Evolutionary conservation across 2,113 vertebrate genomes (phyloP).

Genomic region (Dasypus novemcinctus): DNA sequence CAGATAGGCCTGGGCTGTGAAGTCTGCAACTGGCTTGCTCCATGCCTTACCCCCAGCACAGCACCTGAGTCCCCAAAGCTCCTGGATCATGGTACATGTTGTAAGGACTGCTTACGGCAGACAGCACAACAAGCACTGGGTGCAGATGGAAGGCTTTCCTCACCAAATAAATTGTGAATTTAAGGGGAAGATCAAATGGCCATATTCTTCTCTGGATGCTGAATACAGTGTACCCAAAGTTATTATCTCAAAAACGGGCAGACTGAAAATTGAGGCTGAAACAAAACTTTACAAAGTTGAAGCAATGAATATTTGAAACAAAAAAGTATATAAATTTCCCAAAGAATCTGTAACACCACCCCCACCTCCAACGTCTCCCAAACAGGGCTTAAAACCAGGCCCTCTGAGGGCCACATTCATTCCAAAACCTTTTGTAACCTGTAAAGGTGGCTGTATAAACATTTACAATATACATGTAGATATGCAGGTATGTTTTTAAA

Average conservation of each 20-base stretch:
- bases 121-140: not conserved
- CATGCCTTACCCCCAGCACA: not conserved
- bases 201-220: not conserved
- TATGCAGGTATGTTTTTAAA: not conserved
- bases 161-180: not conserved
- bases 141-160: not conserved
- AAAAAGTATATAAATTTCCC: not conserved
- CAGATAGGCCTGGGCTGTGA: fast-evolving
- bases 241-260: not conserved
- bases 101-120: too few relatives aligned
- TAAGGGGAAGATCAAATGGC: not conserved
- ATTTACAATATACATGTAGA: not conserved
- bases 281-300: not conserved
- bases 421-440: not conserved
- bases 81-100: not conserved
- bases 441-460: not conserved
- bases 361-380: too few relatives aligned
- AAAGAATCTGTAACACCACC: not conserved
- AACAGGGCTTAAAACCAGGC: not conserved
- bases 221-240: not conserved
- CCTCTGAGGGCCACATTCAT: not conserved
- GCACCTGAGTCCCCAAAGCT: not conserved
- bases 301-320: not conserved
- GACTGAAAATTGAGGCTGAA: not conserved
- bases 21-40: not conserved